Percentiles rank a stretch among this genome's conserved stretches.
Conservation (phyloP, 2,113 vertebrate species). For the Pterophyllum scalare region DNA sequence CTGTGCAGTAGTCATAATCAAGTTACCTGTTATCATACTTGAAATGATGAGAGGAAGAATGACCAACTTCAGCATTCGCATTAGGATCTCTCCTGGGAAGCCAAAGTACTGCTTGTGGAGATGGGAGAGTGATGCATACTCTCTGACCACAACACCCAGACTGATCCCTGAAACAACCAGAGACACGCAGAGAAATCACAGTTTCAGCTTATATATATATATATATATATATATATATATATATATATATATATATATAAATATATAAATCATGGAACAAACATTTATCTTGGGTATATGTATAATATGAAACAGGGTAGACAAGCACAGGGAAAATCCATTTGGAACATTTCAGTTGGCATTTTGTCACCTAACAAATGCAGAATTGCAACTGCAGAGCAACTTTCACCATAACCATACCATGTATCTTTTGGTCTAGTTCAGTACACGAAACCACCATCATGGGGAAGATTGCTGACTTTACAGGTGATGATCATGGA, state of each 20-base stretch:
- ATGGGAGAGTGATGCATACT: slow-evolving; percentile 87
- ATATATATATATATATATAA: too few species aligned
- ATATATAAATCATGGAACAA: fast-evolving
- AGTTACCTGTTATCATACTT: slow-evolving; percentile 97
- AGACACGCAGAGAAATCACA: neutral
- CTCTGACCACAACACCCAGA: slow-evolving; percentile 88
- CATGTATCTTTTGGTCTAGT: too few species aligned
- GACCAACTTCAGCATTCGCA: slow-evolving; percentile 98
- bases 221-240: too few species aligned
- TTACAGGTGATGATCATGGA: too few species aligned
- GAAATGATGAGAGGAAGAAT: slow-evolving; percentile 96
- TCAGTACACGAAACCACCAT: too few species aligned
- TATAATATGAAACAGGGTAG: neutral
- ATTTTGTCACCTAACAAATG: neutral
- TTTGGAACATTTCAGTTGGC: fast-evolving
- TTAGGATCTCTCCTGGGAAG: slow-evolving; percentile 95
- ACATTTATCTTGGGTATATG: neutral
- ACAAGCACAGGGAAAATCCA: neutral
- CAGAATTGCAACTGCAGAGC: too few species aligned
- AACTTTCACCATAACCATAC: too few species aligned
- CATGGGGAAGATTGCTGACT: too few species aligned
- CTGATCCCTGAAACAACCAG: slow-evolving; percentile 84
- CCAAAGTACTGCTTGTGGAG: slow-evolving; percentile 94
- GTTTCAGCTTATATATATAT: neutral
- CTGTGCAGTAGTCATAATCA: neutral